Conservation (phyloP, 2,888 invertebrate genomes). For the Bembecia ichneumoniformis region DNA sequence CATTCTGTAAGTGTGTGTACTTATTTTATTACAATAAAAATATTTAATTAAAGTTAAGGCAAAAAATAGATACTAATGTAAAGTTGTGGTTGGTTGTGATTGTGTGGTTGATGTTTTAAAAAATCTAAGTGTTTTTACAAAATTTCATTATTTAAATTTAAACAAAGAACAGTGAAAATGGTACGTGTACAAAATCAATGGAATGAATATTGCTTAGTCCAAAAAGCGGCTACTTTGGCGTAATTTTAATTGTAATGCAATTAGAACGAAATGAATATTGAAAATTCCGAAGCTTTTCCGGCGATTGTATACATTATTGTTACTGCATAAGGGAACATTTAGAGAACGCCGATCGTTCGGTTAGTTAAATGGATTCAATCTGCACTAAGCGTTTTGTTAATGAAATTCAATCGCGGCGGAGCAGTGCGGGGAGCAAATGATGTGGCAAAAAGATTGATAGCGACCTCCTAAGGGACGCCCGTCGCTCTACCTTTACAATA, state of each 20-base stretch:
- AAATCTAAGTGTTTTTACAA: too few species aligned
- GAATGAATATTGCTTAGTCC: background rate
- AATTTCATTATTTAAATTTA: too few species aligned
- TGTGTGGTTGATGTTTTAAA: too few species aligned
- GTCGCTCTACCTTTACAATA: background rate
- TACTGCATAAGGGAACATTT: conserved; percentile 36
- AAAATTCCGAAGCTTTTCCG: conserved; percentile 22
- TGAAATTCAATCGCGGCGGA: conserved; percentile 66
- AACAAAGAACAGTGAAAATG: too few species aligned
- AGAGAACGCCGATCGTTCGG: conserved; percentile 41
- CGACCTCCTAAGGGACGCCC: conserved; percentile 5
- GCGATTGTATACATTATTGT: conserved; percentile 13
- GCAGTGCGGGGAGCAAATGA: conserved; percentile 65
- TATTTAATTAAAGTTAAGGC: too few species aligned
- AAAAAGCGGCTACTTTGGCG: background rate
- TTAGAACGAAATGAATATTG: conserved; percentile 24
- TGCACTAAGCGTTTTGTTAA: conserved; percentile 70
- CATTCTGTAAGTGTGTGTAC: too few species aligned
- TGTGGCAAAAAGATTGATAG: conserved; percentile 69
- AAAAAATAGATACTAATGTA: too few species aligned
- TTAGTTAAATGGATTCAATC: conserved; percentile 70
- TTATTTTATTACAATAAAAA: too few species aligned
- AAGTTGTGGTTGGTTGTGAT: too few species aligned
- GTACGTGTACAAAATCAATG: background rate
- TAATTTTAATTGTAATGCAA: conserved; percentile 8